Conservation (phyloP, 2,797 vertebrate genomes). For the Novumbra hubbsi region DNA sequence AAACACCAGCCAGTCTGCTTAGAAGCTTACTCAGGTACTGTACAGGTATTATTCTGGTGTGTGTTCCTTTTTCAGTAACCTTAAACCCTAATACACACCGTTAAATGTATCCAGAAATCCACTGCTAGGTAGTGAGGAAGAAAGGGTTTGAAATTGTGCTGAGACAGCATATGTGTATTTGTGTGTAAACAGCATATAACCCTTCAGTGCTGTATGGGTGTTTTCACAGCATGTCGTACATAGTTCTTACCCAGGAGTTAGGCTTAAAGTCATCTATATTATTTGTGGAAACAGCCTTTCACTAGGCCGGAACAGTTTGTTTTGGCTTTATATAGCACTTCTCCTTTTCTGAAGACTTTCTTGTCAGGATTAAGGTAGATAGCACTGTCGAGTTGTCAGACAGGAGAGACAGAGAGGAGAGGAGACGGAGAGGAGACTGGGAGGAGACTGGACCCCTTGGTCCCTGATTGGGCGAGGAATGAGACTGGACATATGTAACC, state of each 20-base stretch:
- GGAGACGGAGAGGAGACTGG: too few species aligned
- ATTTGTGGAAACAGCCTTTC: neutral
- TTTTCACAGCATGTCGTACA: neutral
- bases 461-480: too few species aligned
- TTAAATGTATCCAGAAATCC: neutral
- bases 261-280: neutral
- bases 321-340: neutral
- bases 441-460: neutral
- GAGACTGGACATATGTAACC: too few species aligned
- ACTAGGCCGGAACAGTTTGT: neutral
- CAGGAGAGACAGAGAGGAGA: too few species aligned
- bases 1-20: conserved; percentile 25
- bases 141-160: neutral
- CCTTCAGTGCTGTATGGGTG: neutral
- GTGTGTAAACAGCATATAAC: too few species aligned
- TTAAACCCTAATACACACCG: neutral
- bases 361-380: neutral
- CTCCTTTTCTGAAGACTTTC: neutral
- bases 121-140: neutral
- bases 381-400: too few species aligned
- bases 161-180: neutral
- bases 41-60: neutral
- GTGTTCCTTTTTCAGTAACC: neutral
- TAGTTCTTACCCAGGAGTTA: neutral
- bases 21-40: conserved; percentile 53